These are phyloP conservation scores for Glyptemys insculpta DNA, from an alignment of 2,797 vertebrate genomes.

Conservation along the genomic window DNA sequence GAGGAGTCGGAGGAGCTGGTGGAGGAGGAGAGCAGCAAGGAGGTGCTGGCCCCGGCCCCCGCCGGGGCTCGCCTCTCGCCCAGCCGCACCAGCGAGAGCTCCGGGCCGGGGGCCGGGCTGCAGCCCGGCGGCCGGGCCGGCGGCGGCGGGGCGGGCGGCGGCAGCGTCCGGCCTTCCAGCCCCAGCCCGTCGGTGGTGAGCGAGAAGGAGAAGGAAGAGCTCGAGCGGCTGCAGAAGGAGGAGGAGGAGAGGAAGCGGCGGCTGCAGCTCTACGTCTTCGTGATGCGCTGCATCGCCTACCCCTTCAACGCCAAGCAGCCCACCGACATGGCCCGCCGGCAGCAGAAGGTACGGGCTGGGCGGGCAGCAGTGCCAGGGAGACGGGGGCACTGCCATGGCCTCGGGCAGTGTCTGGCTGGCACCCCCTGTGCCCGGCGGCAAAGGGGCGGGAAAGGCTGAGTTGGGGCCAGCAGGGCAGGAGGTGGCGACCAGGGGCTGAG, in stretches of 20 bases:
- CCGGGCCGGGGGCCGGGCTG: constrained; percentile 83
- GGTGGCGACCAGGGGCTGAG: neutral
- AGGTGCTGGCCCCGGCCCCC: constrained; percentile 86
- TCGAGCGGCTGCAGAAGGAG: constrained; percentile 95
- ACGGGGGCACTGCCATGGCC: too few species aligned
- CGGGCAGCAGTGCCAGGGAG: neutral
- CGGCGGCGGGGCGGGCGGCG: constrained; percentile 88
- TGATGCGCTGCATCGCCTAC: constrained; percentile 98
- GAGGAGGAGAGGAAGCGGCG: constrained; percentile 96
- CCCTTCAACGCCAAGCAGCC: constrained; percentile 98
- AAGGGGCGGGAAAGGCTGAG: too few species aligned
- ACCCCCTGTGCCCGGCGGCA: too few species aligned
- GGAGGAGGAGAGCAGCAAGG: constrained; percentile 90
- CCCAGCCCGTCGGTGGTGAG: constrained; percentile 94
- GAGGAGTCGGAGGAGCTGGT: constrained; percentile 94
- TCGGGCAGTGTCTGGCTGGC: neutral
- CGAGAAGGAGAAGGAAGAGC: constrained; percentile 97
- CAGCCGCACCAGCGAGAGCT: constrained; percentile 88
- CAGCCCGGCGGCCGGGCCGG: constrained; percentile 81
- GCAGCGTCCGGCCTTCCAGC: constrained; percentile 90
- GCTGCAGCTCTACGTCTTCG: constrained; percentile 98
- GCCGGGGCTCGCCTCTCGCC: constrained; percentile 87
- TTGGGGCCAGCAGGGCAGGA: too few species aligned
- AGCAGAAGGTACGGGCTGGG: constrained; percentile 92
- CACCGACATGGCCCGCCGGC: constrained; percentile 97